Conservation (phyloP, 2,797 vertebrate species). For the Centropyge bicolor region DNA sequence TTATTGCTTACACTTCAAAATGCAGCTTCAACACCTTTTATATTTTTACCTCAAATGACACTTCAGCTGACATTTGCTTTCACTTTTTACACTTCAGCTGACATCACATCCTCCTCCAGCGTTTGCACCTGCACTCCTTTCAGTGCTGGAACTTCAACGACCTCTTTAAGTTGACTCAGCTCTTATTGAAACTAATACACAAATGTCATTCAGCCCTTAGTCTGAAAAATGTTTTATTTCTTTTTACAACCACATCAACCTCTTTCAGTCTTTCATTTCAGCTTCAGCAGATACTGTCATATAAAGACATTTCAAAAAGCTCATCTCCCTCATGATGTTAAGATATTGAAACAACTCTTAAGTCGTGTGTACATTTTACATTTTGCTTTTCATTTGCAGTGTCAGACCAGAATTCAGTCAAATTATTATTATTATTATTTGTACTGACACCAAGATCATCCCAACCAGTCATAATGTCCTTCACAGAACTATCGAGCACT, state of each 20-base stretch:
- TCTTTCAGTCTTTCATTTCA: background rate
- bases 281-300: background rate
- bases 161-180: background rate
- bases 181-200: background rate
- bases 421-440: background rate
- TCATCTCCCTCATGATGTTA: too few relatives aligned
- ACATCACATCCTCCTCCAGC: too few relatives aligned
- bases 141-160: too few relatives aligned
- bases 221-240: too few relatives aligned
- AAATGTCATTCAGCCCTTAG: background rate
- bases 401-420: background rate
- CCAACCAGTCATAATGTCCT: constrained; percentile 24
- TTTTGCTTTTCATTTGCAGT: background rate
- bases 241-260: background rate
- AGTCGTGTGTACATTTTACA: too few relatives aligned
- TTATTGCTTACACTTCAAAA: background rate
- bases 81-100: too few relatives aligned
- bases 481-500: constrained; percentile 17
- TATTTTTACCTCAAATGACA: too few relatives aligned
- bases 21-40: too few relatives aligned
- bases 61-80: too few relatives aligned
- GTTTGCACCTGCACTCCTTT: too few relatives aligned
- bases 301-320: too few relatives aligned
- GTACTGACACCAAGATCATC: constrained; percentile 14
- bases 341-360: too few relatives aligned